These are phyloP conservation scores for Danio tinwini DNA, from an alignment of 2,797 vertebrate species.

Conservation along the genomic window DNA sequence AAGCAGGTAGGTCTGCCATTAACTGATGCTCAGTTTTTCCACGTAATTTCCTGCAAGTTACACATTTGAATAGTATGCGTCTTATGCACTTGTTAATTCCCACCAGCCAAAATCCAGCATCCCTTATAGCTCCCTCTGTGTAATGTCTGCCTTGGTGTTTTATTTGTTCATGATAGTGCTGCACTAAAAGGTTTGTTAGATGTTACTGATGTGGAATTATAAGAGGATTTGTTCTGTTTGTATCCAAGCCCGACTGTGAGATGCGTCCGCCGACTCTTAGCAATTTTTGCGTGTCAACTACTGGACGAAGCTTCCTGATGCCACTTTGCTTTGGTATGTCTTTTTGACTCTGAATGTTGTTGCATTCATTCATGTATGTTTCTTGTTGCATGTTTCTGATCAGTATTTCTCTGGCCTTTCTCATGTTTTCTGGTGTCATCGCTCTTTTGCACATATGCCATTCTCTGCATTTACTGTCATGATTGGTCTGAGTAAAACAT, in stretches of 20 bases:
- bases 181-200: background rate
- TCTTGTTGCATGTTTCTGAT: background rate
- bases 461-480: background rate
- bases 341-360: too few relatives aligned
- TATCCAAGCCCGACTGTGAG: background rate
- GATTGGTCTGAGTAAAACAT: too few relatives aligned
- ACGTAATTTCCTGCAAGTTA: background rate
- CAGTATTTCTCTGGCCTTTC: too few relatives aligned
- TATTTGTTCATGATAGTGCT: background rate
- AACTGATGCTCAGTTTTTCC: background rate
- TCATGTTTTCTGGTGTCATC: too few relatives aligned
- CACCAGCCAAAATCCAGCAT: background rate
- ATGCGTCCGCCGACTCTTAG: background rate
- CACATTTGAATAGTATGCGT: background rate
- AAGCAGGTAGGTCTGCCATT: background rate
- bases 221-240: background rate
- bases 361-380: background rate
- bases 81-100: background rate
- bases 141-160: background rate
- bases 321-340: too few relatives aligned
- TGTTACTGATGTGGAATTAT: constrained; percentile 1
- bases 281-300: background rate
- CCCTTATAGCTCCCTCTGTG: background rate
- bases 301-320: background rate
- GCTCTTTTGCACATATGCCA: too few relatives aligned